These are phyloP conservation scores for Morone saxatilis DNA, from an alignment of 2,113 vertebrate genomes.

Conservation along the genomic window DNA sequence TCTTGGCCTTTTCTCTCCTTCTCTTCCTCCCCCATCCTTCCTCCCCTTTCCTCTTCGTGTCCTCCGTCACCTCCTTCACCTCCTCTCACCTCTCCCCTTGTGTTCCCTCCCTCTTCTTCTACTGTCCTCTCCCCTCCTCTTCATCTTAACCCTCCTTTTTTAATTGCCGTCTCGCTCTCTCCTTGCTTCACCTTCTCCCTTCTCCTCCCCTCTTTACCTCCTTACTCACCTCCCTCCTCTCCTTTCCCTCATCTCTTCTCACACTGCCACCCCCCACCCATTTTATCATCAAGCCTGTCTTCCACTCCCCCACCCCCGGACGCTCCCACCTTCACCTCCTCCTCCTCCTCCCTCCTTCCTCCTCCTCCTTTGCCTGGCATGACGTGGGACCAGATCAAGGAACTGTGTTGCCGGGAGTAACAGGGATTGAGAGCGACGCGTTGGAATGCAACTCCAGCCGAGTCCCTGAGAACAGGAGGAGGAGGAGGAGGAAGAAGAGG, in stretches of 20 bases:
- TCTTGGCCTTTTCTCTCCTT: slow-evolving; percentile 11
- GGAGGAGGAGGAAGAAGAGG: slow-evolving; percentile 55
- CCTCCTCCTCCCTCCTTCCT: slow-evolving; percentile 5
- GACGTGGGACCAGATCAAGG: slow-evolving; percentile 81
- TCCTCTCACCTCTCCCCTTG: slow-evolving; percentile 9
- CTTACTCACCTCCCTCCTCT: no score
- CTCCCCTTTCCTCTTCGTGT: background rate
- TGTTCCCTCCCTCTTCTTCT: background rate
- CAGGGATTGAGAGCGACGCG: slow-evolving; percentile 77
- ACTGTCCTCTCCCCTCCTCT: background rate
- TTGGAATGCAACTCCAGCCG: slow-evolving; percentile 83
- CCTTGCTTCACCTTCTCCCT: background rate
- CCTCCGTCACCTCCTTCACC: slow-evolving; percentile 30
- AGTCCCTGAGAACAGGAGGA: slow-evolving; percentile 75
- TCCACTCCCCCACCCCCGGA: background rate
- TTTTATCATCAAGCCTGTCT: slow-evolving; percentile 38
- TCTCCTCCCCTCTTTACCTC: background rate
- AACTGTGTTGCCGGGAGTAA: slow-evolving; percentile 81
- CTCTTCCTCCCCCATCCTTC: background rate
- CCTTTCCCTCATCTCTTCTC: background rate
- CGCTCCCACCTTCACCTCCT: slow-evolving; percentile 49
- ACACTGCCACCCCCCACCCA: background rate
- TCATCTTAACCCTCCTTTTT: background rate
- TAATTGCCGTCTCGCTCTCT: background rate
- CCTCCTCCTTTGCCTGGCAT: slow-evolving; percentile 63